phyloP scores from a whole-genome alignment of 2,797 vertebrate species.

The Fistularia tabacaria region DNA sequence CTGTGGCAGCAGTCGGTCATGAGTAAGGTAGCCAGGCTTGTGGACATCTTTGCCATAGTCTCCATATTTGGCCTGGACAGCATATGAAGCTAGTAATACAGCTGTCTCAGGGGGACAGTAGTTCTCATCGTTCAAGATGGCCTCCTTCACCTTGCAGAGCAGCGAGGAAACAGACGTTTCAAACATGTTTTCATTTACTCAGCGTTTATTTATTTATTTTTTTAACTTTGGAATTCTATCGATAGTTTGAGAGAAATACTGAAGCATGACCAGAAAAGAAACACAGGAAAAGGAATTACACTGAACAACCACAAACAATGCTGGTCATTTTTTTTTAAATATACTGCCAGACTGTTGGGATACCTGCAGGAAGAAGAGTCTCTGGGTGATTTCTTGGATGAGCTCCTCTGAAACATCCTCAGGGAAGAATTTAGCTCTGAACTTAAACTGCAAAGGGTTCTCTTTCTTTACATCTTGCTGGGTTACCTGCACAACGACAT shows the following conservation, averaged over 20 bases:
- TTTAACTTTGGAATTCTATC: background rate
- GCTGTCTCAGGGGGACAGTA: constrained; percentile 98
- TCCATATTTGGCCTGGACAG: constrained; percentile 94
- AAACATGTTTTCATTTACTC: background rate
- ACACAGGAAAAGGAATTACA: background rate
- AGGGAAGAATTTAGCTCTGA: constrained; percentile 96
- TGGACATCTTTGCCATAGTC: constrained; percentile 91
- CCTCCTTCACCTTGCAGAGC: constrained; percentile 84
- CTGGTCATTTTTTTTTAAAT: background rate
- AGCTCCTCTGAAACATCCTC: constrained; percentile 95
- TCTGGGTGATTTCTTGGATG: constrained; percentile 95
- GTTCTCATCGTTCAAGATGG: constrained; percentile 95
- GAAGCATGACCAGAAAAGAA: background rate
- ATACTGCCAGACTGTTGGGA: background rate
- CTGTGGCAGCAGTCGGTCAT: constrained; percentile 92
- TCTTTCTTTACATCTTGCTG: constrained; percentile 97
- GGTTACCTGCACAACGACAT: constrained; percentile 79
- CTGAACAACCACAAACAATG: too few species aligned
- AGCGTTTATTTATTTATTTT: too few species aligned
- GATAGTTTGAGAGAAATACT: background rate
- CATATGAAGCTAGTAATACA: constrained; percentile 91
- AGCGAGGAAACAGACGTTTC: background rate
- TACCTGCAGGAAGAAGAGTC: constrained; percentile 96
- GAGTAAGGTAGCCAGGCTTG: constrained; percentile 90
- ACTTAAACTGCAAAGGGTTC: constrained; percentile 95